phyloP scores from a whole-genome alignment of 2,797 vertebrate species.

The Psittacula echo region DNA sequence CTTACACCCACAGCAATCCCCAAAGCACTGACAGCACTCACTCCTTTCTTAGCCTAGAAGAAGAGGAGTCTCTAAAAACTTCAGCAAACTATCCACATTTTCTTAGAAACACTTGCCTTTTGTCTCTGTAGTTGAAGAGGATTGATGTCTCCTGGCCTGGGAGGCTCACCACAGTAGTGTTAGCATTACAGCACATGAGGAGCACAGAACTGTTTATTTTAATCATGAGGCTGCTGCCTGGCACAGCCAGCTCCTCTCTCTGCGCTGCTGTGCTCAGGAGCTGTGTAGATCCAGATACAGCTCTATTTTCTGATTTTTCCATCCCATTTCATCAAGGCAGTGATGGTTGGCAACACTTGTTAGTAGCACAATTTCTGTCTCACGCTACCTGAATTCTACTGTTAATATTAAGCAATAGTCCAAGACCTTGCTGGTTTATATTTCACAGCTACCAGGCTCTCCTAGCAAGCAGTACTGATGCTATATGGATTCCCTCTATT shows the following conservation, averaged over 20 bases:
- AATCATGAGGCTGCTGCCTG: neutral
- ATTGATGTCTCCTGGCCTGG: neutral
- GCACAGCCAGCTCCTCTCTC: neutral
- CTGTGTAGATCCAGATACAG: neutral
- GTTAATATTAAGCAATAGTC: conserved; percentile 43
- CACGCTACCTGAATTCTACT: conserved; percentile 21
- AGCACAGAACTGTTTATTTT: neutral
- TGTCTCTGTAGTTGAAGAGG: neutral
- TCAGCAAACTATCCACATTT: neutral
- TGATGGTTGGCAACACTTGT: conserved; percentile 8
- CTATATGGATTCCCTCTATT: neutral
- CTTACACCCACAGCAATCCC: neutral
- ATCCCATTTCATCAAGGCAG: conserved; percentile 1
- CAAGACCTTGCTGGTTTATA: conserved; percentile 29
- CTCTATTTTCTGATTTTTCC: conserved; percentile 35
- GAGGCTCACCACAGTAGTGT: neutral
- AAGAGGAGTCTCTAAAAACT: neutral
- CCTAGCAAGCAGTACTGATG: neutral
- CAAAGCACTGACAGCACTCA: neutral
- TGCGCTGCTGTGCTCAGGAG: neutral
- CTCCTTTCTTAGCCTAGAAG: neutral
- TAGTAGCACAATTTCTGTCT: conserved; percentile 36
- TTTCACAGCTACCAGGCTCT: conserved; percentile 25
- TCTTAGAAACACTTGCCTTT: neutral
- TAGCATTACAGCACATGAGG: fast-evolving